Evolutionary conservation across 2,888 invertebrate genomes (phyloP), one percentile per base, ranked within the genome.

Genomic region (Steinernema carpocapsae): DNA sequence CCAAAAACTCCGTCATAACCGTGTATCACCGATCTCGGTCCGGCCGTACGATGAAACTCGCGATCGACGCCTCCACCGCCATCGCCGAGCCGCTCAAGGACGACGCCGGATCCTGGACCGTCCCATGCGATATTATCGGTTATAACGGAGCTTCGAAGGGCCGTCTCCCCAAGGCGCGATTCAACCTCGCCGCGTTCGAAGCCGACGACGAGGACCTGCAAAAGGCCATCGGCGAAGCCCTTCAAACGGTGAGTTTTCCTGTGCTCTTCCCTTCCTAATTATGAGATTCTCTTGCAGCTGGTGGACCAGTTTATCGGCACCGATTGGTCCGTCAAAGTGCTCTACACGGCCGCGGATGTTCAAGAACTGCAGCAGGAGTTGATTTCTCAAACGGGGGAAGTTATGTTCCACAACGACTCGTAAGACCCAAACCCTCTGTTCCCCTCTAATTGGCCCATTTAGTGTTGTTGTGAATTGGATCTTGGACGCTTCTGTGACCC

Each of bases 1-100:
- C 56, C 56, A 56, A 56, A 56, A 56, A 56, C 56, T 14, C 56
- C 56, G 22, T 56, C 26, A 56, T 56, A 56, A 56, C 56, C 56
- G 12, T 56, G n/a, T 56, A 56, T 22, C 56, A 56, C 56, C 56
- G 56, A 14, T 26, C 56, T 19, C 26, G 26, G 17, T 22, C 56
- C 56, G 26, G 26, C 56, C 56, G 56, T 56, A 56, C 56, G 56
- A 56, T 56, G 56, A 56, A 56, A 26, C 22, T 56, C 6, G 24
- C 12, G 26, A 6, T 56, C 6, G 56, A 56, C 6, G 26, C 56
- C 24, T 24, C 6, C 56, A 26, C 24, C 12, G 56, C 56, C 4
- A 19, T 56, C 22, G 56, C 26, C 26, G 24, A 22, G 4, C 24
- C 56, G 6, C 56, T 14, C n/a, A 56, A 56, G 56, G 56, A 56